Evolutionary conservation across 2,888 invertebrate species (phyloP), one percentile per base, ranked within the genome.

Genomic region (Neoscelio sp.): DNA sequence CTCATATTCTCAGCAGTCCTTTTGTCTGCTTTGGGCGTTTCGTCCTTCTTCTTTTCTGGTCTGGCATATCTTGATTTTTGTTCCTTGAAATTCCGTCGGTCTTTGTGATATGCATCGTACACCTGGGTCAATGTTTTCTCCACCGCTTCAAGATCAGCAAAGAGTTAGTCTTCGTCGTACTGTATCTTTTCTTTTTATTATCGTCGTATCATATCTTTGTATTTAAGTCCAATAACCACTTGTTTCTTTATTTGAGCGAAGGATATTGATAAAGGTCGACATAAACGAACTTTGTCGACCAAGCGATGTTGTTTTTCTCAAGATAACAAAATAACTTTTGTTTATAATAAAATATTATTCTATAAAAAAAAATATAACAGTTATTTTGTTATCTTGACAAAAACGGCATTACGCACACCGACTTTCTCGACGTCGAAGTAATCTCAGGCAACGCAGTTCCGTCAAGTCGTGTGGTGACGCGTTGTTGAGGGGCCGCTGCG

Each of bases 211-310:
- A 62, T 0, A 4, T 46, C 33, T 18, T 48, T 46, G 0, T 2
- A 23, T 17, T 26, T 2, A 1, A 60, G 7, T 6, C 62, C 62
- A 0, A 20, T 13, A 6, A 62, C 33, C 0, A 46, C 62, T 20
- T 62, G 46, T n/a, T 8, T 44, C 33, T 62, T 46, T 0, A 46
- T 40, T 6, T 48, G 18, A 6, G 35, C 8, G 17, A 52, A 50
- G 1, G 38, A 12, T 13, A 65, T 30, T 4, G 8, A n/a, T 17
- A 64, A 6, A 3, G 48, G 48, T 8, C 28, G 35, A 35, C 64
- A 64, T 8, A 64, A 48, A 2, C 50, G 2, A 8, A 64, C 40
- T 15, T 64, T 64, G 2, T 62, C 30, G 30, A 28, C n/a, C n/a
- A n/a, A n/a, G 58, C 20, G 10, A 38, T 5, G 6, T 20, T n/a